Evolutionary conservation across 2,888 invertebrate species (phyloP), one percentile per base, ranked within the genome.

Genomic region (Pseudococcus jackbeardsleyi): DNA sequence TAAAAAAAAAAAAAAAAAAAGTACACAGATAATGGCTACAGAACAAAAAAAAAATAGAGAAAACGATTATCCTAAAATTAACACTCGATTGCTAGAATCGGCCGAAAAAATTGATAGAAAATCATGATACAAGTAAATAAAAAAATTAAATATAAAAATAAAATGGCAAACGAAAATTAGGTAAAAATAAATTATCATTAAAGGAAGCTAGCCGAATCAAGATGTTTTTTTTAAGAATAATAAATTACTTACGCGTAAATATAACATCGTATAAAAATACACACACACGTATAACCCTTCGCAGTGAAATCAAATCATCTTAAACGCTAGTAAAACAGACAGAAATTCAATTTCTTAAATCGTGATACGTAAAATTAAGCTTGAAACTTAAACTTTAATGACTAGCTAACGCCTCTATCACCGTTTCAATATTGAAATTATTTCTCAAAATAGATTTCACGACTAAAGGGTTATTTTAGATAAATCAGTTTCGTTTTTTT

Each of bases 121-220:
- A 86, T 26, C 72, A 68, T 72, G 48, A 77, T 68, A 48, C 42
- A 86, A 72, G 26, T 68, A 86, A 72, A 48, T 19, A 72, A 64
- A 72, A 86, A 48, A 86, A 48, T 50, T 42, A 42, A 42, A 42
- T 26, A 46, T 77, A 26, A 64, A 86, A 59, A 59, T 54, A 54
- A 85, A 85, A 85, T 85, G 85, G 85, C 85, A 85, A 85, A 85
- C 85, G 39, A 85, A 85, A 85, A 33, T 59, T 17, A 85, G 39
- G 48, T 48, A 85, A 48, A 85, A 54, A 33, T 54, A 59, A 59
- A 85, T 85, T 85, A 59, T 19, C 11, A 85, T 82, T 82, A 82
- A 82, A 82, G 79, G 79, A 82, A 82, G 79, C 79, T 82, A 82
- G 79, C 79, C 79, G 46, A 82, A 42, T 82, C 46, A 1, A 26